Base-by-base conservation (phyloP, 2,888 invertebrate species). In the Fabriciana adippe region DNA sequence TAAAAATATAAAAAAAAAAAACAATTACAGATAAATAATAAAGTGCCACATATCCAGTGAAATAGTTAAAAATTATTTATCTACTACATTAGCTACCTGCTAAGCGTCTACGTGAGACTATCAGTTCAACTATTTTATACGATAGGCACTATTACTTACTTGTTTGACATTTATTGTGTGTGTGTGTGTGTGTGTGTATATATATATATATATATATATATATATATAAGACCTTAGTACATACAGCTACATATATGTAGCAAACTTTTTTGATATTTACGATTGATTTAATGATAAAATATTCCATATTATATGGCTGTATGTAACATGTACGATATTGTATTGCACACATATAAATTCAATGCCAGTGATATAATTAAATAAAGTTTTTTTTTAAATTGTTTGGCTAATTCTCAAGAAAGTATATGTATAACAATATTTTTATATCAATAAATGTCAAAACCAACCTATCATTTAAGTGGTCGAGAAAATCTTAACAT, bases 401-500 rank as follows among this genome's bases (percentile, higher is more conserved):
- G 8, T 35, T 8, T 35, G 3, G 35, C 35, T 8, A 41, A 41
- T 41, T 41, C 2, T 41, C 35, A 11, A 3, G 8, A 41, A 41
- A 41, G 35, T 41, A 41, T 41, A 41, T 41, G 2, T 41, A 60
- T 21, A 67, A 53, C 62, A 69, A 18, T 18, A 18, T 18, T 53
- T 41, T 41, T 71, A 67, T 67, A 73, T 63, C 61, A 69, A 57
- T 60, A 63, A 47, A 68, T 31, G 56, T 64, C 54, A 62, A 56
- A 68, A 45, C 16, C 47, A 62, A 59, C 66, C 71, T 72, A 72
- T 51, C 63, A 60, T 65, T 48, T 64, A 67, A 69, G 68, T 75
- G 74, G 74, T 75, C 74, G 63, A 73, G 55, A 59, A 73, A 68
- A 71, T 62, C 73, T 72, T 72, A 70, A 51, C 45, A 70, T 73